Percentiles rank a stretch among this genome's conserved stretches.
Conservation (phyloP, 2,888 invertebrate species). For the Cantharis nigra region DNA sequence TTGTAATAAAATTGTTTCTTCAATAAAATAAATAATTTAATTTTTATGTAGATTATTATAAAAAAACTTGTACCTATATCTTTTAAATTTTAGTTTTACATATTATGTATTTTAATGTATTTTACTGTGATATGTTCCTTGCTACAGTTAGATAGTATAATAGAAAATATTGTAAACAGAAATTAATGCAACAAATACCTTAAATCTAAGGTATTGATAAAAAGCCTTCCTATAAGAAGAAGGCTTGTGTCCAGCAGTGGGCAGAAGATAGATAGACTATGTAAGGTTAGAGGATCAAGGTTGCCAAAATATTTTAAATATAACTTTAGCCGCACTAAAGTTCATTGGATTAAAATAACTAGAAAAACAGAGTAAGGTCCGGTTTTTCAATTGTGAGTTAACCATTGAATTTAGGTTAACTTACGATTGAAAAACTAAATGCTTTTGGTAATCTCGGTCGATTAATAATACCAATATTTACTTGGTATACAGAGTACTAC, state of each 20-base stretch:
- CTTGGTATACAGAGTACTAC: background rate
- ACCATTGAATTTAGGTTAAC: too few species aligned
- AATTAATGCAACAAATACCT: background rate
- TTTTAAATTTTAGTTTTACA: background rate
- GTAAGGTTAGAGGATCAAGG: background rate
- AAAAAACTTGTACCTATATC: background rate
- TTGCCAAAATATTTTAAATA: background rate
- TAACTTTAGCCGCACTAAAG: too few species aligned
- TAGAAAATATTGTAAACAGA: background rate
- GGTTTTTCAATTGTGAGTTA: too few species aligned
- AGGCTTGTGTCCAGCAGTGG: too few species aligned
- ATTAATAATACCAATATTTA: background rate
- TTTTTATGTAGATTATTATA: background rate
- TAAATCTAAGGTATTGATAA: too few species aligned
- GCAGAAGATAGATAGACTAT: background rate
- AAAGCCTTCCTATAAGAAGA: too few species aligned
- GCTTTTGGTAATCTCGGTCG: background rate
- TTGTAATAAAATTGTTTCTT: background rate
- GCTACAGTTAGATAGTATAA: background rate
- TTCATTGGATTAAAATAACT: too few species aligned
- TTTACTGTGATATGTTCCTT: background rate
- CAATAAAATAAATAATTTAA: background rate
- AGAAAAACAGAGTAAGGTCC: too few species aligned
- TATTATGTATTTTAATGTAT: background rate
- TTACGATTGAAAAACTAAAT: too few species aligned